These are phyloP conservation scores for Peucedramus taeniatus DNA, from an alignment of 2,113 vertebrate genomes.

Conservation along the genomic window DNA sequence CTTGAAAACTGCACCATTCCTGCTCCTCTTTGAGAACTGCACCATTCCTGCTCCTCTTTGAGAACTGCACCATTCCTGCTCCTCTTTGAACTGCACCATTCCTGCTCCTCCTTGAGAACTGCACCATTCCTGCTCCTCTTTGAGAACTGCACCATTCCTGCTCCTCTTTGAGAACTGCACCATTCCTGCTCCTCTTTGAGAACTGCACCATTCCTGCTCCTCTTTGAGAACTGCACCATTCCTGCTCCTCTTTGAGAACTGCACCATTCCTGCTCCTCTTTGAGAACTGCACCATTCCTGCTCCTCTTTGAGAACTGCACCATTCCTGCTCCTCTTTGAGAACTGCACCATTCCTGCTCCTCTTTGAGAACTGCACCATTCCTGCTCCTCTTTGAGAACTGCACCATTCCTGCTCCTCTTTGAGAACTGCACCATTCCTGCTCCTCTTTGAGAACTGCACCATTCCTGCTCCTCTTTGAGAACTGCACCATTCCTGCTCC, in stretches of 20 bases:
- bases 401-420: too few species aligned
- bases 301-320: too few species aligned
- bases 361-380: neutral
- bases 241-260: neutral
- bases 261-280: too few species aligned
- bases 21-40: neutral
- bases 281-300: neutral
- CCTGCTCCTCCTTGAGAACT: too few species aligned
- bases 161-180: neutral
- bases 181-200: rapidly evolving
- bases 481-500: too few species aligned
- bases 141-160: neutral
- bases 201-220: too few species aligned
- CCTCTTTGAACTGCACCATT: too few species aligned
- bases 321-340: too few species aligned
- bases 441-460: neutral
- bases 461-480: too few species aligned
- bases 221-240: neutral
- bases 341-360: neutral
- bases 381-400: neutral
- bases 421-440: neutral
- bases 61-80: too few species aligned
- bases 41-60: neutral
- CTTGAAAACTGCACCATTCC: neutral
- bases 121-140: neutral